Conservation (phyloP, 1,140 invertebrate genomes). For the Caenorhabditis briggsae region DNA sequence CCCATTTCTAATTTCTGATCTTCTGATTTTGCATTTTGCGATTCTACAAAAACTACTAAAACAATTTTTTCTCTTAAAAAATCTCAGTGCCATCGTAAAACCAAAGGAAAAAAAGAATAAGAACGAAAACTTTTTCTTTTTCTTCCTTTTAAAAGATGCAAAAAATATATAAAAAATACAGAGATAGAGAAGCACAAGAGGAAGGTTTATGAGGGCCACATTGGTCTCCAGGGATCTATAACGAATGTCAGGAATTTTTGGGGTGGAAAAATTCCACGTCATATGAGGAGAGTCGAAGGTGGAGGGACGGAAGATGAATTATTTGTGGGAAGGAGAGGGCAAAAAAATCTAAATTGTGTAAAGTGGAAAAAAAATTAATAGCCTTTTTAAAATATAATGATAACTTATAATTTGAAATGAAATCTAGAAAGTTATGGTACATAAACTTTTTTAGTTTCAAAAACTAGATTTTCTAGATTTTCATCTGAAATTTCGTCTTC, state of each 20-base stretch:
- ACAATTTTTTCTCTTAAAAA: too few species aligned
- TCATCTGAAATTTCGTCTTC: too few species aligned
- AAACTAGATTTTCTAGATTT: too few species aligned
- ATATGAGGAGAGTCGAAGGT: not conserved
- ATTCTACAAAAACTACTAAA: too few species aligned
- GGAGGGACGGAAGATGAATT: not conserved
- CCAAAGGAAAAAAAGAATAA: not conserved
- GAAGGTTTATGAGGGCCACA: constrained; percentile 11
- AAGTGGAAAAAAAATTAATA: too few species aligned
- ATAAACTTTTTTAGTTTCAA: too few species aligned
- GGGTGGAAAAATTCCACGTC: not conserved
- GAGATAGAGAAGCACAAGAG: not conserved
- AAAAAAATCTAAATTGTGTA: not conserved
- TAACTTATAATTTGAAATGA: too few species aligned
- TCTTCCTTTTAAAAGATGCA: constrained; percentile 3
- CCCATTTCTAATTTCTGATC: too few species aligned
- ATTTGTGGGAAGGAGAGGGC: not conserved
- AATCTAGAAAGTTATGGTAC: too few species aligned
- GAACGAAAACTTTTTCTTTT: constrained; percentile 5
- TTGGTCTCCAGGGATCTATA: constrained; percentile 49
- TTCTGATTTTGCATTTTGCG: too few species aligned
- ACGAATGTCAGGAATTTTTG: constrained; percentile 37
- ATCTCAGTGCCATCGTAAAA: too few species aligned
- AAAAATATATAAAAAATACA: constrained; percentile 4
- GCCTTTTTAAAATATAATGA: too few species aligned